These are phyloP conservation scores for Sebastes taczanowskii DNA, from an alignment of 2,797 vertebrate genomes.

Conservation along the genomic window DNA sequence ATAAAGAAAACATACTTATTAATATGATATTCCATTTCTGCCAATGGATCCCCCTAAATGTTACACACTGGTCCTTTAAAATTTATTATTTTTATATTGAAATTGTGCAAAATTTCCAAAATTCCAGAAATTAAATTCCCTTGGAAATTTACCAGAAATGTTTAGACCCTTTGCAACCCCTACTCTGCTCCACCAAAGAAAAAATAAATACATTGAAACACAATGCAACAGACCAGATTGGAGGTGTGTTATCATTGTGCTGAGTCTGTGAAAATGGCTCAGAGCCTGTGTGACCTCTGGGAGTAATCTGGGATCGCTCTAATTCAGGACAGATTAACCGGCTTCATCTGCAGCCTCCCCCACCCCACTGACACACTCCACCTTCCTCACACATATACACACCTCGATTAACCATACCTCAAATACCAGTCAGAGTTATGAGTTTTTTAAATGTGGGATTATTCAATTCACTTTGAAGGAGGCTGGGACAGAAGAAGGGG, in stretches of 20 bases:
- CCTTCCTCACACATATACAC: constrained; percentile 12
- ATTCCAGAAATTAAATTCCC: neutral
- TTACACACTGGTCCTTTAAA: too few relatives aligned
- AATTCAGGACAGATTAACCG: constrained; percentile 82
- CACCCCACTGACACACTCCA: neutral
- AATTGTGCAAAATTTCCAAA: too few relatives aligned
- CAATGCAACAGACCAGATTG: constrained; percentile 29
- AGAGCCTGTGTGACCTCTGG: constrained; percentile 80
- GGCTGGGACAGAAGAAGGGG: neutral
- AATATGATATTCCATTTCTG: too few relatives aligned
- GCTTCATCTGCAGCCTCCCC: constrained; percentile 60
- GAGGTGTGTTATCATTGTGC: constrained; percentile 62
- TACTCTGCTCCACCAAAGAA: neutral
- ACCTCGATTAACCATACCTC: neutral
- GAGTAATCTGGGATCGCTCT: constrained; percentile 83
- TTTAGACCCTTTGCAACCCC: too few relatives aligned
- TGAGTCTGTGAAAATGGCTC: constrained; percentile 74
- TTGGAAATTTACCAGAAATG: fast-evolving
- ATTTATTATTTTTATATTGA: too few relatives aligned
- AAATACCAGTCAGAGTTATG: neutral
- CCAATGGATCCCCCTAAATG: too few relatives aligned
- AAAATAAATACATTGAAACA: neutral
- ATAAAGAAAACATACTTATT: too few relatives aligned
- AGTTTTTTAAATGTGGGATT: neutral
- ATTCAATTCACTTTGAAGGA: constrained; percentile 19